Percentiles rank a stretch among this genome's conserved stretches.
Conservation (phyloP, 2,113 vertebrate species). For the Condylura cristata region DNA sequence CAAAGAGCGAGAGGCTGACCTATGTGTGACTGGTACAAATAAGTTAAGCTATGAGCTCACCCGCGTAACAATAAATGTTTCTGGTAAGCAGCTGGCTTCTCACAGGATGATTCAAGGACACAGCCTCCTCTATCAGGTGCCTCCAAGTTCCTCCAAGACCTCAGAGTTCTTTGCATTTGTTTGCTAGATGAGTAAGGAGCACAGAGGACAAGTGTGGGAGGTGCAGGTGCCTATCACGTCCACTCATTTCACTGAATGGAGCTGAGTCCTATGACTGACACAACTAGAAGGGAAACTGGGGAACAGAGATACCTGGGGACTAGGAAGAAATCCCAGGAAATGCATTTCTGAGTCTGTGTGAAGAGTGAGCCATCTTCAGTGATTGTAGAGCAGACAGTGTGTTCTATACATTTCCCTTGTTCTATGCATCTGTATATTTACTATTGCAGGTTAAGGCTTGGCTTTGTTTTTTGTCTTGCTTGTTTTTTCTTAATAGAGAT, state of each 20-base stretch:
- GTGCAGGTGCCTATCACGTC: background rate
- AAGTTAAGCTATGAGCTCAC: background rate
- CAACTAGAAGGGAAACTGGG: background rate
- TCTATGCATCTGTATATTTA: background rate
- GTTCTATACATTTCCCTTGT: background rate
- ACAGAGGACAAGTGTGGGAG: background rate
- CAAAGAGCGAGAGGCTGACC: background rate
- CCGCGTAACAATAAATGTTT: background rate
- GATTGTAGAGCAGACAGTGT: slow-evolving; percentile 7
- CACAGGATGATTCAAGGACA: background rate
- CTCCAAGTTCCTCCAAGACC: background rate
- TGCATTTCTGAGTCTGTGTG: background rate
- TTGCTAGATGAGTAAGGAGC: background rate
- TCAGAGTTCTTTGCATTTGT: background rate
- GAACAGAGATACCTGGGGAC: background rate
- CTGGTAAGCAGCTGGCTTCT: background rate
- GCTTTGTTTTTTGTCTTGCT: background rate
- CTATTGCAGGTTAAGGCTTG: background rate
- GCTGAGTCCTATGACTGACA: background rate
- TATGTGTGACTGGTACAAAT: background rate
- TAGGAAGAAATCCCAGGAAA: background rate
- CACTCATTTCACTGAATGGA: background rate
- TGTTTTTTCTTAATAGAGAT: background rate
- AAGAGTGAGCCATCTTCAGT: background rate
- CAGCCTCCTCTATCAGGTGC: background rate